Evolutionary conservation across 37 sponge, comb jelly and placozoan species (phyloP).

Genomic region (Theonella swinhoei): DNA sequence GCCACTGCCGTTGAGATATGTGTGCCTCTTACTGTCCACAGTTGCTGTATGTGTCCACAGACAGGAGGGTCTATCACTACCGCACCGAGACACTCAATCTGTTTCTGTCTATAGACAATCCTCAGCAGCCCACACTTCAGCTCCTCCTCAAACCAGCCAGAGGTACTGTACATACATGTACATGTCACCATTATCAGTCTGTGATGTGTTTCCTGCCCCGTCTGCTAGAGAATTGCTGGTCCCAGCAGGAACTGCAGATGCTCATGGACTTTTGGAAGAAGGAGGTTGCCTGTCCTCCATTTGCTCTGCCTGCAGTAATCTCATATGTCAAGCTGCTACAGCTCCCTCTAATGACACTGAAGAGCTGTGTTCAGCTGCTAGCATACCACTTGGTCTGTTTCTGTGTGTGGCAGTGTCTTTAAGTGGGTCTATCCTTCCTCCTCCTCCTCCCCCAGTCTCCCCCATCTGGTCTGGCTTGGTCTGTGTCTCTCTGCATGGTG

Average conservation of each 20-base stretch:
- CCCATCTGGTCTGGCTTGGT: slow-evolving; percentile 48
- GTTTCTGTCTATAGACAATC: slow-evolving; percentile 34
- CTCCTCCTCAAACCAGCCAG: slow-evolving; percentile 27
- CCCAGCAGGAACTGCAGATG: slow-evolving; percentile 42
- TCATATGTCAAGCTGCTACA: slow-evolving; percentile 57
- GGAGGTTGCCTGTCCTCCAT: slow-evolving; percentile 70
- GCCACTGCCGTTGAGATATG: not conserved
- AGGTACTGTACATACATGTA: slow-evolving; percentile 5
- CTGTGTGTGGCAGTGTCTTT: no score
- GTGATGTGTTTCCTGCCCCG: no score
- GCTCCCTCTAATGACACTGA: slow-evolving; percentile 44
- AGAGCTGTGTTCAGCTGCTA: slow-evolving; percentile 68
- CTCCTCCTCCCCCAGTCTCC: slow-evolving; percentile 36
- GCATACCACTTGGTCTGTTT: slow-evolving; percentile 76
- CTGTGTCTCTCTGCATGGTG: slow-evolving; percentile 49
- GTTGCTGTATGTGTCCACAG: slow-evolving; percentile 37
- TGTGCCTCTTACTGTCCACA: not conserved
- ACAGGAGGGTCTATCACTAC: slow-evolving; percentile 49
- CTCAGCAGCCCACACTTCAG: slow-evolving; percentile 6
- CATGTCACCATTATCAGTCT: no score
- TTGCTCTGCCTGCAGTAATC: slow-evolving; percentile 21
- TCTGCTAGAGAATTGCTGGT: slow-evolving; percentile 66
- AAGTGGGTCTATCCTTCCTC: not conserved
- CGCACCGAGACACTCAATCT: slow-evolving; percentile 46
- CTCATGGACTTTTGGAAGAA: slow-evolving; percentile 57